Percentiles rank a stretch among this genome's conserved stretches.
Conservation (phyloP, 2,888 invertebrate genomes). For the Miltochrista miniata region DNA sequence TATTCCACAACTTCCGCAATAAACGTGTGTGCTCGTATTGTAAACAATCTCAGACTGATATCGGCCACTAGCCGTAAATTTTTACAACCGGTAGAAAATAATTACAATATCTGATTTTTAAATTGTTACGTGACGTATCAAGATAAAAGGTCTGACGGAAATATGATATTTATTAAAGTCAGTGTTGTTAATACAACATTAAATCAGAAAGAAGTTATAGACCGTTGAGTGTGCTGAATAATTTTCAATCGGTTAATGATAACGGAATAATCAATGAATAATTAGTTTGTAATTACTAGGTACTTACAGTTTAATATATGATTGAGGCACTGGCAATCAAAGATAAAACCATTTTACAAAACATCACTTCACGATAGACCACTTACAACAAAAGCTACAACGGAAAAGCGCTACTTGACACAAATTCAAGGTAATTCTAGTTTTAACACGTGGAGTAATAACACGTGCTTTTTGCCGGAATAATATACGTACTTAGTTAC, state of each 20-base stretch:
- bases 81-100: constrained; percentile 7
- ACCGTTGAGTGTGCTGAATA: no score
- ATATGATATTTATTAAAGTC: constrained; percentile 18
- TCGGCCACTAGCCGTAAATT: constrained; percentile 33
- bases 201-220: no score
- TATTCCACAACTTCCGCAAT: constrained; percentile 56
- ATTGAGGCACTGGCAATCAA: not conserved
- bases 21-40: constrained; percentile 27
- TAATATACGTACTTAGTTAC: no score
- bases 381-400: constrained; percentile 26
- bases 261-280: no score
- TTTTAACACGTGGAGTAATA: constrained; percentile 25
- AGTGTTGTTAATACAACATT: no score
- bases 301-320: constrained; percentile 9
- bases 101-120: constrained; percentile 26
- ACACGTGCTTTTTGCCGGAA: constrained; percentile 21
- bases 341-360: not conserved
- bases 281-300: not conserved
- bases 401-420: constrained; percentile 30
- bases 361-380: constrained; percentile 15
- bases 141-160: constrained; percentile 19
- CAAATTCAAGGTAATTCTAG: constrained; percentile 36
- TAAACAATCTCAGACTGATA: constrained; percentile 48
- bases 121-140: constrained; percentile 17
- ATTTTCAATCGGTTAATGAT: no score